Evolutionary conservation across 2,888 invertebrate genomes (phyloP).

Genomic region (Onthophagus sagittarius): DNA sequence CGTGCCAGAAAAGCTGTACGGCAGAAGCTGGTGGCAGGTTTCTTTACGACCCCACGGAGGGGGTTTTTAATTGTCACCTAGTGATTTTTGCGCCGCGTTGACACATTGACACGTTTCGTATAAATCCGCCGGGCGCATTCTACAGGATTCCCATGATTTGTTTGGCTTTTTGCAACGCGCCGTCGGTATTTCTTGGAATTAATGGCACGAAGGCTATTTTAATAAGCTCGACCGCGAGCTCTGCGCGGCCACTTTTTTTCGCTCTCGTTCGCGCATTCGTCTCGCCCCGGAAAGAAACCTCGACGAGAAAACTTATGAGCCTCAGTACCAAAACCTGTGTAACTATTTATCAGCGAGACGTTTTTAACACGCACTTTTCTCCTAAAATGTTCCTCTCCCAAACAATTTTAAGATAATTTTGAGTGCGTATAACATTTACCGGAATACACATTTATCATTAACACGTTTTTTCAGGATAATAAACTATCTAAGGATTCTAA

Average conservation of each 20-base stretch:
- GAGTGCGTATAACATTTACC: background rate
- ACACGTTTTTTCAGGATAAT: background rate
- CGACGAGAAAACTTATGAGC: background rate
- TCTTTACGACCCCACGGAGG: constrained; percentile 27
- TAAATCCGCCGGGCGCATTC: constrained; percentile 9
- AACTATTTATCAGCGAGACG: background rate
- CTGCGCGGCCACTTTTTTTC: background rate
- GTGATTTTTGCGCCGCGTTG: constrained; percentile 14
- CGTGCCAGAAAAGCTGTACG: constrained; percentile 22
- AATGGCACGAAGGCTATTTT: constrained; percentile 10
- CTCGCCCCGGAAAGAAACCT: background rate
- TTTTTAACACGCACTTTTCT: background rate
- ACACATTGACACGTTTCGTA: constrained; percentile 16
- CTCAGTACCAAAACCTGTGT: background rate
- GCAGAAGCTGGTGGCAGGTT: constrained; percentile 22
- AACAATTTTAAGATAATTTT: background rate
- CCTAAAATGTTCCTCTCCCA: background rate
- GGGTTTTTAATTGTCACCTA: constrained; percentile 30
- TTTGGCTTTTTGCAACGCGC: constrained; percentile 12
- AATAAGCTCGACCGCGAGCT: constrained; percentile 6
- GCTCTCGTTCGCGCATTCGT: background rate
- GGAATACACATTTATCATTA: background rate
- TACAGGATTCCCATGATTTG: constrained; percentile 14
- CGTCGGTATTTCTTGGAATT: constrained; percentile 14
- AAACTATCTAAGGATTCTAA: background rate